Evolutionary conservation across 2,113 vertebrate genomes (phyloP).

Genomic region (Indicator maculatus): DNA sequence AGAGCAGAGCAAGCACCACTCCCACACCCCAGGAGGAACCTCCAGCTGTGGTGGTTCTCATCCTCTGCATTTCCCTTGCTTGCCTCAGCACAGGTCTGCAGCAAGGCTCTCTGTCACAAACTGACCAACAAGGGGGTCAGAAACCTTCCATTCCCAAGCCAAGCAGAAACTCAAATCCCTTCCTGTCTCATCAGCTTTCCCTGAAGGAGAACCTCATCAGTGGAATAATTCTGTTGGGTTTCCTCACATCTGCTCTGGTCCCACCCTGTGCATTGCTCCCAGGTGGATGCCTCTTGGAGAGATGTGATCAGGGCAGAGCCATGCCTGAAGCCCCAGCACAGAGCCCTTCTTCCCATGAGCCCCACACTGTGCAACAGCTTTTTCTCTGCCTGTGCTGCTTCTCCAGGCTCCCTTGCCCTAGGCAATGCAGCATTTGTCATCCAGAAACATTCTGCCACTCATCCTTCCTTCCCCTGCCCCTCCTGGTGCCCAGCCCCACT

Average conservation of each 20-base stretch:
- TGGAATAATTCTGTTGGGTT: not conserved
- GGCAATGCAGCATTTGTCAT: not conserved
- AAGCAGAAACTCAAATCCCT: not conserved
- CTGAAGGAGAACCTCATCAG: not conserved
- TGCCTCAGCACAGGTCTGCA: not conserved
- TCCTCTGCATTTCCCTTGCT: not conserved
- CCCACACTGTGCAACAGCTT: not conserved
- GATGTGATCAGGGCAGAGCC: rapidly evolving
- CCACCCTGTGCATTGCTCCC: not conserved
- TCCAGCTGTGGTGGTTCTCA: not conserved
- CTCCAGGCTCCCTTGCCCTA: not conserved
- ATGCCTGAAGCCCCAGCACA: not conserved
- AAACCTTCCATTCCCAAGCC: not conserved
- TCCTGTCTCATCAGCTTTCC: not conserved
- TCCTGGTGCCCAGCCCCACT: not conserved
- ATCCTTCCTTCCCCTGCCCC: not conserved
- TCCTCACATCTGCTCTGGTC: not conserved
- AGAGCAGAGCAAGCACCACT: not conserved
- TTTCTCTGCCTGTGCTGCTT: not conserved
- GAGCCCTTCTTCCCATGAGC: not conserved
- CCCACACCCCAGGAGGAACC: not conserved
- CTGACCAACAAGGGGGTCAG: not conserved
- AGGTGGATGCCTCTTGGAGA: not conserved
- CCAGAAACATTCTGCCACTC: not conserved
- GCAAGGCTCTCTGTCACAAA: not conserved